These are phyloP conservation scores for Drosophila ustulata DNA, from an alignment of 2,888 invertebrate genomes.

Conservation along the genomic window DNA sequence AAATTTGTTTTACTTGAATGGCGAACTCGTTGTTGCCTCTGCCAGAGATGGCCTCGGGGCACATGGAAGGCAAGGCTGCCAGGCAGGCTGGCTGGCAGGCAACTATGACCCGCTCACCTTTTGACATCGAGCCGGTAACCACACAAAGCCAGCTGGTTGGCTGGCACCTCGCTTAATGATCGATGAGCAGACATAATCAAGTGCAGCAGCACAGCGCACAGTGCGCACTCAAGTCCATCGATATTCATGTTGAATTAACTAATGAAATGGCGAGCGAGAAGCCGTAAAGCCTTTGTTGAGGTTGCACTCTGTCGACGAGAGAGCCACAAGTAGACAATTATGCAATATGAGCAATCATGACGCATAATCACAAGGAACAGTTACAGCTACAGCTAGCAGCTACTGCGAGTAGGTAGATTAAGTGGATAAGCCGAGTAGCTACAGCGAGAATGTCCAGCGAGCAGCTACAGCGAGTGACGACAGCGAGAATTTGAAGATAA, in stretches of 20 bases:
- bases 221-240: slow-evolving; percentile 14
- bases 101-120: slow-evolving; percentile 58
- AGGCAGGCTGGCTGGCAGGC: neutral
- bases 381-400: too few species aligned
- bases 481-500: neutral
- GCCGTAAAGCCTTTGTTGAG: neutral
- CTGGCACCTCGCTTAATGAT: slow-evolving; percentile 24
- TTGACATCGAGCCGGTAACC: slow-evolving; percentile 51
- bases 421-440: neutral
- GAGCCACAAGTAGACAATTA: neutral
- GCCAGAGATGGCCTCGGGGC: too few species aligned
- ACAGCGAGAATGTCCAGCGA: neutral
- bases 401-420: neutral
- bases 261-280: slow-evolving; percentile 6
- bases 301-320: too few species aligned
- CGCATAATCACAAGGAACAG: too few species aligned
- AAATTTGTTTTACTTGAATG: slow-evolving; percentile 73
- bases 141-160: slow-evolving; percentile 21
- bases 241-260: slow-evolving; percentile 17
- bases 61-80: too few species aligned
- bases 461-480: neutral
- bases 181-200: slow-evolving; percentile 32
- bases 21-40: slow-evolving; percentile 37
- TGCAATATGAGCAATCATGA: too few species aligned
- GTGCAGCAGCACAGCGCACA: slow-evolving; percentile 13